These are phyloP conservation scores for Polia nebulosa DNA, from an alignment of 2,888 invertebrate species.

Conservation along the genomic window DNA sequence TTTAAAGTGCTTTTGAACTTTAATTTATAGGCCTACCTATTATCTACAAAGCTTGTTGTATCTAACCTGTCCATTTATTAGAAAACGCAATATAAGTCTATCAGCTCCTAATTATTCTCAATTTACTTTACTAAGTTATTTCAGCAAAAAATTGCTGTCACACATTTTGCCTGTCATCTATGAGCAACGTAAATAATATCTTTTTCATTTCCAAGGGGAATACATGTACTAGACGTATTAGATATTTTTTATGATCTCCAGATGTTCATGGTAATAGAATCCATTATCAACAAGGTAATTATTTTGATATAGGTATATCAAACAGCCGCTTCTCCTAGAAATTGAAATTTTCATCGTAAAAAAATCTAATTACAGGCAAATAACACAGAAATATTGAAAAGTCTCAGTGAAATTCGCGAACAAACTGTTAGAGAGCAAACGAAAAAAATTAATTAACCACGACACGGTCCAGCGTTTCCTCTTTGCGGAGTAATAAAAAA, in stretches of 20 bases:
- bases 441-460: slow-evolving; percentile 73
- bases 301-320: slow-evolving; percentile 25
- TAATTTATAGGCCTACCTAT: background rate
- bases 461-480: slow-evolving; percentile 70
- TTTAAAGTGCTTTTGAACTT: background rate
- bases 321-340: slow-evolving; percentile 19
- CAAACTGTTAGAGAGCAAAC: slow-evolving; percentile 49
- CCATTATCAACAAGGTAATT: slow-evolving; percentile 37
- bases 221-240: slow-evolving; percentile 3
- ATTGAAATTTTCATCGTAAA: slow-evolving; percentile 33
- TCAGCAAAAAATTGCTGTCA: slow-evolving; percentile 37
- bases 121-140: slow-evolving; percentile 37
- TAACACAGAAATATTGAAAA: slow-evolving; percentile 57
- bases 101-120: slow-evolving; percentile 28
- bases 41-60: background rate
- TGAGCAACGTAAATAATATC: slow-evolving; percentile 19
- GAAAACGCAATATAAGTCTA: slow-evolving; percentile 5
- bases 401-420: slow-evolving; percentile 65
- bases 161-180: slow-evolving; percentile 24
- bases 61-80: background rate
- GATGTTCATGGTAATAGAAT: slow-evolving; percentile 32
- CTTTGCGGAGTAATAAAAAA: slow-evolving; percentile 66
- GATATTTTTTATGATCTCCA: slow-evolving; percentile 31
- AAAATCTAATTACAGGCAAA: slow-evolving; percentile 54
- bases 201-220: slow-evolving; percentile 22